Evolutionary conservation across 2,797 vertebrate species (phyloP), one percentile per base, ranked within the genome.

Genomic region (Falco cherrug): DNA sequence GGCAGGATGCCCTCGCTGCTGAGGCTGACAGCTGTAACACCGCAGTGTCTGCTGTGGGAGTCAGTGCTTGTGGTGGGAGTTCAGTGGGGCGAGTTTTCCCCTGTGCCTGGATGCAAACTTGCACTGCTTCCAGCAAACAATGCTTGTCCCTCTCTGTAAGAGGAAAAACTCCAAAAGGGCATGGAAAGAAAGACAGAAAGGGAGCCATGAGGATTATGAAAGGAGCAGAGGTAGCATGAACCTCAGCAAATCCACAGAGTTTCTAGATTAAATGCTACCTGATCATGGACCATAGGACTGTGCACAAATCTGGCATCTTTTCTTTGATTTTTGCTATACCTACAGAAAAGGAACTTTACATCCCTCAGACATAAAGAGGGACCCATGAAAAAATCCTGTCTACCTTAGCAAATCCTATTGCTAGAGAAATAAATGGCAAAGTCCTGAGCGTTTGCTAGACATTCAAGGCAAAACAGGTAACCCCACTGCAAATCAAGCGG

Each of bases 11-110:
- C 18, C 13, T 54, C 3, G 1, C 60, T 29, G 54, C 47, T 26
- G 22, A 37, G 50, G 10, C 29, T 4, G 59, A 50, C 5, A 53
- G 63, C 31, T 60, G 35, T 17, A 80, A 9, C 1, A 1, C 11
- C 0, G 0, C 45, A 43, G 41, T 2, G 6, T 14, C 25, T 73
- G 22, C 76, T 35, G 8, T 2, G 51, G 14, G 24, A 82, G 60
- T 5, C 5, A 1, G 16, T 8, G 51, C 39, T 61, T 11, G 22
- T 22, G 16, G 8, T 2, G 51, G 14, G 24, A 82, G 60, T 5
- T 0, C 0, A 77, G 47, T 1, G 0, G n/a, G 21, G 7, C 0
- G 0, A 59, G 33, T 22, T 41, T n/a, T 59, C 26, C 0, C 6
- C 12, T 16, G 15, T 6, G 22, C 16, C 53, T 29, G 4, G 11